These are phyloP conservation scores for Eilema griseolum DNA, from an alignment of 2,888 invertebrate species.

Conservation along the genomic window DNA sequence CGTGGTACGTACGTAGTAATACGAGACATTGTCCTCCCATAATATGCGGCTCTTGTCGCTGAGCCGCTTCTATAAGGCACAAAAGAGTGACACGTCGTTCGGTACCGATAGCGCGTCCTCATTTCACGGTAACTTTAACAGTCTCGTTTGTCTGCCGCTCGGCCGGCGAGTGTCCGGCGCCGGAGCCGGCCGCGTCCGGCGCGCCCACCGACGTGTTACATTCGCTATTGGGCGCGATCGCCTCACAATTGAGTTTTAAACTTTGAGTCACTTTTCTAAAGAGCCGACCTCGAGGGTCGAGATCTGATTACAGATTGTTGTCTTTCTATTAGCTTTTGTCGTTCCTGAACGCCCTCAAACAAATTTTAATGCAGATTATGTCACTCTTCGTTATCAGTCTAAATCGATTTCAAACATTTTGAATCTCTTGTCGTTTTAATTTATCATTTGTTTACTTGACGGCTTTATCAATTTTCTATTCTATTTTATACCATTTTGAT, in stretches of 20 bases:
- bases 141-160: slow-evolving; percentile 53
- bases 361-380: slow-evolving; percentile 65
- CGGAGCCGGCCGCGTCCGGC: background rate
- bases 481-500: slow-evolving; percentile 29
- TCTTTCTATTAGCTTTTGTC: slow-evolving; percentile 67
- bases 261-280: slow-evolving; percentile 66
- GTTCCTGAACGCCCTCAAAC: slow-evolving; percentile 48
- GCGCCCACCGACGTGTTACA: slow-evolving; percentile 45
- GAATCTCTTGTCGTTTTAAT: slow-evolving; percentile 46
- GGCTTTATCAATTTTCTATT: slow-evolving; percentile 40
- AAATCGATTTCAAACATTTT: slow-evolving; percentile 60
- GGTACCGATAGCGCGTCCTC: slow-evolving; percentile 49
- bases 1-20: background rate
- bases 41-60: background rate
- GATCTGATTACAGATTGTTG: slow-evolving; percentile 71
- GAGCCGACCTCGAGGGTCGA: slow-evolving; percentile 56
- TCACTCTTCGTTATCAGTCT: slow-evolving; percentile 60
- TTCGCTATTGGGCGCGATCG: slow-evolving; percentile 51
- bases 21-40: background rate
- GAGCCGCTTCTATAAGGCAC: slow-evolving; percentile 16
- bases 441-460: slow-evolving; percentile 37
- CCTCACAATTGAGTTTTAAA: slow-evolving; percentile 59
- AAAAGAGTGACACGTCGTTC: slow-evolving; percentile 15
- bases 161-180: background rate
- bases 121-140: slow-evolving; percentile 66